Percentiles rank a stretch among this genome's conserved stretches.
These are phyloP conservation scores for Crax fasciolata DNA, from an alignment of 2,797 vertebrate genomes.

Conservation along the genomic window DNA sequence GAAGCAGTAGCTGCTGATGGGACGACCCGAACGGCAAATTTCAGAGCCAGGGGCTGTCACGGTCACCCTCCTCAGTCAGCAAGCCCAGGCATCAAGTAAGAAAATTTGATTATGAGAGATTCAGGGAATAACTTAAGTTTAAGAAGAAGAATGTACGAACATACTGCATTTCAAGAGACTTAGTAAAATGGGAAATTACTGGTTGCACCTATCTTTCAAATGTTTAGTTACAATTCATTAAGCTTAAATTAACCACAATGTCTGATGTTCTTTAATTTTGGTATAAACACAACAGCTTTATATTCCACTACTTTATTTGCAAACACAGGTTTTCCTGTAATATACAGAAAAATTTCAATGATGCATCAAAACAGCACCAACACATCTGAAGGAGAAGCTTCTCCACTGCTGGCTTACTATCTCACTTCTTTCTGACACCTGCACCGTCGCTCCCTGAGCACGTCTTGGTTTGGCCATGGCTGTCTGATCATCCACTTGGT, in stretches of 20 bases:
- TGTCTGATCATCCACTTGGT: neutral
- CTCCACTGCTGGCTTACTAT: neutral
- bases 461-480: neutral
- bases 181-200: neutral
- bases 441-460: neutral
- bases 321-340: neutral
- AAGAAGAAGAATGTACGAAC: constrained; percentile 4
- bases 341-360: neutral
- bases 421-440: neutral
- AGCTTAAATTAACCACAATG: neutral
- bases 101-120: constrained; percentile 30
- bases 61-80: neutral
- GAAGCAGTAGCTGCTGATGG: constrained; percentile 6
- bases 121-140: constrained; percentile 10
- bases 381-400: neutral
- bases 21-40: constrained; percentile 40
- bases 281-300: neutral
- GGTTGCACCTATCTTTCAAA: neutral
- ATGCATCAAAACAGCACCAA: neutral
- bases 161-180: neutral
- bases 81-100: constrained; percentile 16
- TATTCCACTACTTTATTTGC: neutral
- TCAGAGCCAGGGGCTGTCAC: neutral
- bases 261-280: neutral
- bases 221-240: neutral